These are phyloP conservation scores for Camptogramma bilineatum DNA, from an alignment of 2,888 invertebrate species.

Conservation along the genomic window DNA sequence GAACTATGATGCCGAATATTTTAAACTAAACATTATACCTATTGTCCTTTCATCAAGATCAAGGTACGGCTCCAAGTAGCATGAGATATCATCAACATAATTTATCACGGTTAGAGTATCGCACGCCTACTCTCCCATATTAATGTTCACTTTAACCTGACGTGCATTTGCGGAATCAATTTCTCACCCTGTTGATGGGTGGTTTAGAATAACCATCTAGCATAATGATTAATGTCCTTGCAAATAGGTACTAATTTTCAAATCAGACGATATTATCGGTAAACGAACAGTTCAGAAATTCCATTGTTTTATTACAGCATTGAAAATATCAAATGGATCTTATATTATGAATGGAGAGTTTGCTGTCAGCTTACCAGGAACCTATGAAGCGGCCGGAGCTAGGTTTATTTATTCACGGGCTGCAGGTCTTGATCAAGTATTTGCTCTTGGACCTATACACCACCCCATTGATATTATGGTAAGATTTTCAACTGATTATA, in stretches of 20 bases:
- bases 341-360: slow-evolving; percentile 94
- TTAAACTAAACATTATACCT: slow-evolving; percentile 1
- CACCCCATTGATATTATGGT: slow-evolving; percentile 93
- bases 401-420: slow-evolving; percentile 91
- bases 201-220: slow-evolving; percentile 46
- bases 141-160: slow-evolving; percentile 58
- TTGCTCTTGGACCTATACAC: slow-evolving; percentile 91
- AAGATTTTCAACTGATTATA: slow-evolving; percentile 38
- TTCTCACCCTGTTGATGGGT: slow-evolving; percentile 51
- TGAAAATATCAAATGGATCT: slow-evolving; percentile 90
- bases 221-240: slow-evolving; percentile 33
- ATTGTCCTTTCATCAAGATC: background rate
- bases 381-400: slow-evolving; percentile 92
- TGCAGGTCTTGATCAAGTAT: slow-evolving; percentile 90
- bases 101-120: slow-evolving; percentile 60
- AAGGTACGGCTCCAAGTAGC: slow-evolving; percentile 9
- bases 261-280: slow-evolving; percentile 30
- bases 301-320: slow-evolving; percentile 84
- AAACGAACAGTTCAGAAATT: slow-evolving; percentile 9
- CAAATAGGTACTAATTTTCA: slow-evolving; percentile 31
- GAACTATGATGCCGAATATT: background rate
- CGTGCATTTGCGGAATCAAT: slow-evolving; percentile 61
- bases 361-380: slow-evolving; percentile 89
- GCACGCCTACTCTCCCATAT: slow-evolving; percentile 63
- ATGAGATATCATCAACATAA: slow-evolving; percentile 53